Evolutionary conservation across 53 echinoderm and acorn worm species (phyloP).

Genomic region (Arbacia lixula): DNA sequence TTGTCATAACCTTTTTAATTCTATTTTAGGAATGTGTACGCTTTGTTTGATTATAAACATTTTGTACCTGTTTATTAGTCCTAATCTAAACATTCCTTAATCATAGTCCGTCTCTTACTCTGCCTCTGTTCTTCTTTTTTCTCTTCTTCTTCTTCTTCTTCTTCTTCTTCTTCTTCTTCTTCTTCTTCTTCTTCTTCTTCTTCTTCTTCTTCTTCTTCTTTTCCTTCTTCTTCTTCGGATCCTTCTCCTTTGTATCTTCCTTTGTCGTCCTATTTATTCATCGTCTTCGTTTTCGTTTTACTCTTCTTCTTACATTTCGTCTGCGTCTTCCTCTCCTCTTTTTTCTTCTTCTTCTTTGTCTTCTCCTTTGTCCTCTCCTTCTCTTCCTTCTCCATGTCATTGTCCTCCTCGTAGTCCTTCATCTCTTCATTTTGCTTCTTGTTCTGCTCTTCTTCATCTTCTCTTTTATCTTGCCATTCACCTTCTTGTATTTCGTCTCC

Average conservation of each 20-base stretch:
- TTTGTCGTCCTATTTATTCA: not conserved
- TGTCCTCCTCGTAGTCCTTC: not conserved
- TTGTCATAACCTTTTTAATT: too few relatives aligned
- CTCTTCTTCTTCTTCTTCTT: not conserved
- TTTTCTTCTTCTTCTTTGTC: not conserved
- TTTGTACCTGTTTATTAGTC: too few relatives aligned
- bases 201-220: not conserved
- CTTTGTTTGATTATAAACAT: too few relatives aligned
- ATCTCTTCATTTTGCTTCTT: not conserved
- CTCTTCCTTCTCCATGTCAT: not conserved
- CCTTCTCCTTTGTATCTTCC: not conserved
- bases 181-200: not conserved
- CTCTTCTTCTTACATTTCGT: not conserved
- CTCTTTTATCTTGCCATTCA: not conserved
- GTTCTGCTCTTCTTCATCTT: not conserved
- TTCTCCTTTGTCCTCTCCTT: not conserved
- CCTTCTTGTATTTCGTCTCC: not conserved
- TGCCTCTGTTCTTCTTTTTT: too few relatives aligned
- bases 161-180: not conserved
- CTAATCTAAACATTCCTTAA: too few relatives aligned
- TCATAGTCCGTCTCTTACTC: too few relatives aligned
- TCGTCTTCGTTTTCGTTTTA: not conserved
- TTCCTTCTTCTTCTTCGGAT: not conserved
- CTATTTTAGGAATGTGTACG: too few relatives aligned
- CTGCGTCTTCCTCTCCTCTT: not conserved